Evolutionary conservation across 2,113 vertebrate species (phyloP).

Genomic region (Cochlearius cochlearius): DNA sequence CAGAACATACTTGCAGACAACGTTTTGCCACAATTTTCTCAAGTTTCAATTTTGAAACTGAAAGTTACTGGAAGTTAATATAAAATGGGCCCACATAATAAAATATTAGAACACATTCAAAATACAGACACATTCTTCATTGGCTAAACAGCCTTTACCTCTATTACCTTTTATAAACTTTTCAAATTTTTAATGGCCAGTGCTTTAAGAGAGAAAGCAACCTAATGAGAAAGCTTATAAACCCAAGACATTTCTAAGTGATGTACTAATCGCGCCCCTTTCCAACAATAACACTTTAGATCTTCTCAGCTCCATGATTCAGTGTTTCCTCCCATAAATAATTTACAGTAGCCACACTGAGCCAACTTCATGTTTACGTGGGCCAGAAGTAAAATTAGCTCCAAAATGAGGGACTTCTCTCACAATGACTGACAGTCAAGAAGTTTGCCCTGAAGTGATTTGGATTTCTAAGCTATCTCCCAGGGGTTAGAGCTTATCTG

Average conservation of each 20-base stretch:
- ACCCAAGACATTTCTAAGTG: not conserved
- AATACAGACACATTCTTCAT: not conserved
- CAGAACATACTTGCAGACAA: not conserved
- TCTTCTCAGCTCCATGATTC: not conserved
- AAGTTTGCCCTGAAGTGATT: not conserved
- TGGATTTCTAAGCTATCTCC: not conserved
- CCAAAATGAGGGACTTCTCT: not conserved
- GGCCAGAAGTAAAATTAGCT: not conserved
- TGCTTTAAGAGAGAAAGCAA: not conserved
- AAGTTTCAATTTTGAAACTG: conserved; percentile 14
- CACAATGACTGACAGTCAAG: not conserved
- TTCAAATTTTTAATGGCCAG: not conserved
- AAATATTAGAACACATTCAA: not conserved
- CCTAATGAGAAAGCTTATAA: not conserved
- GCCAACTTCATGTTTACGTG: not conserved
- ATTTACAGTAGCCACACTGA: not conserved
- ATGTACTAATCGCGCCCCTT: not conserved
- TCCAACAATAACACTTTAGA: not conserved
- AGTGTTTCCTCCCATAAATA: not conserved
- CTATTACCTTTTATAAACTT: not conserved
- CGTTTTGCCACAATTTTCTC: not conserved
- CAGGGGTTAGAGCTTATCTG: not conserved
- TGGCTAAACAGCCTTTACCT: not conserved
- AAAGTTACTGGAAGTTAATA: conserved; percentile 36
- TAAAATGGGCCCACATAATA: not conserved